Conservation (phyloP, 2,797 vertebrate species). For the Bradypodion ventrale region DNA sequence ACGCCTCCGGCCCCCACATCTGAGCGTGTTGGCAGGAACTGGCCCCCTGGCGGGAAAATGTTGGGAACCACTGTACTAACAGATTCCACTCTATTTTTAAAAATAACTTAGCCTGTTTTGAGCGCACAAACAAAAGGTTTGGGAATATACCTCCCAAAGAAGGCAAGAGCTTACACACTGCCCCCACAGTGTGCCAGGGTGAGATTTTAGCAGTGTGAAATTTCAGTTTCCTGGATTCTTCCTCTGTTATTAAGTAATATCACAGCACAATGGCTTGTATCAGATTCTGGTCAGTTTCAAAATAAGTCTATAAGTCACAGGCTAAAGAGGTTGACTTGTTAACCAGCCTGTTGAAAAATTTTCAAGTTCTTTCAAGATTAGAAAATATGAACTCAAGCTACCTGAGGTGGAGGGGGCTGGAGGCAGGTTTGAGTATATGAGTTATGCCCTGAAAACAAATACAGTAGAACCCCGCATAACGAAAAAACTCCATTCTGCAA, state of each 20-base stretch:
- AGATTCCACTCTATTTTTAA: background rate
- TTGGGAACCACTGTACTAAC: too few relatives aligned
- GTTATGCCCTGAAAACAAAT: background rate
- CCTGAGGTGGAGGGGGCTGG: too few relatives aligned
- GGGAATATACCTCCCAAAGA: background rate
- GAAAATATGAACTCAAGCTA: too few relatives aligned
- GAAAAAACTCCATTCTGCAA: too few relatives aligned
- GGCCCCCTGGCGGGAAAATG: too few relatives aligned
- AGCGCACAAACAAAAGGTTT: background rate
- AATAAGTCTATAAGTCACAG: background rate
- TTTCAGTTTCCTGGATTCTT: background rate
- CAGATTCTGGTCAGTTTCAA: background rate
- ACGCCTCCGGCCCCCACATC: too few relatives aligned
- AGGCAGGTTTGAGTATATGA: background rate
- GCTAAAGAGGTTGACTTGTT: background rate
- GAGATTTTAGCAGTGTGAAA: background rate
- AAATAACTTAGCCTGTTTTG: background rate
- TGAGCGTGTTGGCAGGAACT: too few relatives aligned
- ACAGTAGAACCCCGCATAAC: too few relatives aligned
- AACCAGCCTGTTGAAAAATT: background rate
- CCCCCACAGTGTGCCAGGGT: background rate
- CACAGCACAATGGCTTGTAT: background rate
- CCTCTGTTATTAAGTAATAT: background rate
- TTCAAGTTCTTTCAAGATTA: too few relatives aligned
- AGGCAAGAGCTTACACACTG: background rate